A percentile compares a stretch with the other conserved stretches of the same genome.
Conservation (phyloP, 1,140 invertebrate genomes). For the Sitobion miscanthi region DNA sequence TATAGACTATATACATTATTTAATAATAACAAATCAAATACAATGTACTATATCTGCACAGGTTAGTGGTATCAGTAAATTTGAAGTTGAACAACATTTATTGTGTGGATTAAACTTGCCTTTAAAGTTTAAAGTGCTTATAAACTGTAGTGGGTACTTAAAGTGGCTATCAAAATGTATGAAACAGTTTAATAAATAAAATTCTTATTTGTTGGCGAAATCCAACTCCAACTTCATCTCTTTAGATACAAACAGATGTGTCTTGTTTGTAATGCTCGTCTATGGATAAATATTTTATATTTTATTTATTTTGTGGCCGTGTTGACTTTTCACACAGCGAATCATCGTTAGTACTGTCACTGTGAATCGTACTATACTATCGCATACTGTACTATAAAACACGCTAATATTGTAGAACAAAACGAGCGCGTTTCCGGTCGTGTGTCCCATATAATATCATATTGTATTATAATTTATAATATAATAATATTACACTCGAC, state of each 20-base stretch:
- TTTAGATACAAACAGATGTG: neutral
- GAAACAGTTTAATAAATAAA: slow-evolving; percentile 12
- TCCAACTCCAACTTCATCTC: neutral
- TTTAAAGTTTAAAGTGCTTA: neutral
- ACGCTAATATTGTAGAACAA: neutral
- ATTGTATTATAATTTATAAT: neutral
- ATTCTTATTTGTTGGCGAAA: neutral
- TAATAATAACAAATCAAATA: neutral
- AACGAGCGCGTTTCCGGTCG: neutral
- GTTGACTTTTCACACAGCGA: neutral
- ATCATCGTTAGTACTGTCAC: neutral
- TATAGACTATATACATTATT: neutral
- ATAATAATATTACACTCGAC: neutral
- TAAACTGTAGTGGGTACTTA: too few species aligned
- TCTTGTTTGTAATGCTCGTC: neutral
- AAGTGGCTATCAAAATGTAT: slow-evolving; percentile 2
- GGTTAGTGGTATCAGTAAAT: neutral
- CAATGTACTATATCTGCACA: neutral
- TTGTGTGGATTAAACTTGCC: neutral
- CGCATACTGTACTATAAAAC: neutral
- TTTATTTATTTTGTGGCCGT: neutral
- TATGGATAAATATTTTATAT: slow-evolving; percentile 1
- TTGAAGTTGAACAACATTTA: neutral
- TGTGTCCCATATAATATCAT: neutral
- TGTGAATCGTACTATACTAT: neutral